Conservation (phyloP, 2,113 vertebrate species). For the Paratilapia polleni region DNA sequence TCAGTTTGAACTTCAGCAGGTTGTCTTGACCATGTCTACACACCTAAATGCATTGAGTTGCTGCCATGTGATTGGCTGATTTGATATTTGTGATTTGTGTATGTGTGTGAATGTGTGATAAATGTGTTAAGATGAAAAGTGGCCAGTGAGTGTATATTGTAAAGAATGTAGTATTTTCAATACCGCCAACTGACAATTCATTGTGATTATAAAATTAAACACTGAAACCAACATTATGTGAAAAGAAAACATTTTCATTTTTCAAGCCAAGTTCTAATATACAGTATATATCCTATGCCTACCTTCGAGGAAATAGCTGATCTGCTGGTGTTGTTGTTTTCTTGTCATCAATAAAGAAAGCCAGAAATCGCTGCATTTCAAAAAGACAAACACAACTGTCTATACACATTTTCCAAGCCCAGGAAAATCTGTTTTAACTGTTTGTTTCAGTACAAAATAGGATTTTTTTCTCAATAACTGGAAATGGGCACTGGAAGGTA, state of each 20-base stretch:
- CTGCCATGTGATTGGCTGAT: no score
- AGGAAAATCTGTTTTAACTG: background rate
- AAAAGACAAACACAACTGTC: background rate
- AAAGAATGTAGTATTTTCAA: constrained; percentile 5
- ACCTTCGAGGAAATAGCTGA: background rate
- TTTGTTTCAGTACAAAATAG: background rate
- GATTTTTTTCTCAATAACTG: background rate
- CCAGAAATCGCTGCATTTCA: background rate
- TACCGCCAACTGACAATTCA: background rate
- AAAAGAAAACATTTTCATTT: background rate
- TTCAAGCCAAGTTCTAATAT: background rate
- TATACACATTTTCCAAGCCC: background rate
- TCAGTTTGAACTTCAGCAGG: no score
- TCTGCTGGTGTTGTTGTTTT: background rate
- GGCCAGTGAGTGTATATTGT: background rate
- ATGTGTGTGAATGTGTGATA: no score
- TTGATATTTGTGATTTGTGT: no score
- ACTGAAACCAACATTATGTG: background rate
- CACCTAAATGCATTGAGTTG: no score
- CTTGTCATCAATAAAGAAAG: background rate
- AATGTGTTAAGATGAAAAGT: no score
- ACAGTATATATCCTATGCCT: no score
- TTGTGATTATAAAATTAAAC: background rate
- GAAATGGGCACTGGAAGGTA: background rate
- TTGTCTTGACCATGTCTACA: no score